phyloP scores from a whole-genome alignment of 2,888 invertebrate genomes.

The Himalopsyche japonica region DNA sequence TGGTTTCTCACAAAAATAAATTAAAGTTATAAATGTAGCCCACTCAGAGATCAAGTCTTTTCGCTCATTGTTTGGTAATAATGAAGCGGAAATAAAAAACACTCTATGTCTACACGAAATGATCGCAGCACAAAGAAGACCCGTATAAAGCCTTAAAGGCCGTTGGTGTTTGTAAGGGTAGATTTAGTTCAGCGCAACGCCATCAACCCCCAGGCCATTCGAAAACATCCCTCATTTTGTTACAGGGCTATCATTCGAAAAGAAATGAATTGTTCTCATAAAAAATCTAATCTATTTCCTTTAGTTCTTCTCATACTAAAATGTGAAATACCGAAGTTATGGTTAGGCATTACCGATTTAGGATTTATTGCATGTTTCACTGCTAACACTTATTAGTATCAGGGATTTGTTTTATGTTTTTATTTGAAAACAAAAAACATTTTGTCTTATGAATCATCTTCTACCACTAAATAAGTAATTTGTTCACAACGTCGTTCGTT shows the following conservation, averaged over 20 bases:
- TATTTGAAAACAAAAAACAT: not conserved
- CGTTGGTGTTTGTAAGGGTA: not conserved
- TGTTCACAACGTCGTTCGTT: too few species aligned
- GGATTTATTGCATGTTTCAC: not conserved
- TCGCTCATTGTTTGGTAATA: not conserved
- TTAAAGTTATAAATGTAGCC: not conserved
- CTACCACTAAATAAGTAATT: too few species aligned
- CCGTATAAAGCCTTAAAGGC: not conserved
- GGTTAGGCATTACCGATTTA: not conserved
- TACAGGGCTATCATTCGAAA: not conserved
- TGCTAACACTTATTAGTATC: not conserved
- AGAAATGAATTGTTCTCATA: not conserved
- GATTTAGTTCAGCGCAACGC: not conserved
- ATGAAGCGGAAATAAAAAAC: not conserved
- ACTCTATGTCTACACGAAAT: not conserved
- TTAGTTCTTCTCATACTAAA: not conserved
- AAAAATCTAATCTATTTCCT: not conserved
- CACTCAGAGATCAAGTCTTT: not conserved
- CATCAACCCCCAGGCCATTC: not conserved
- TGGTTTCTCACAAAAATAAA: not conserved
- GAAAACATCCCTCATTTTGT: not conserved
- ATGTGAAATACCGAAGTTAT: not conserved
- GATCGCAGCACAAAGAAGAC: not conserved
- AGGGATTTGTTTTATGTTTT: not conserved
- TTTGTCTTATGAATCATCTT: not conserved